phyloP scores from a whole-genome alignment of 2,888 invertebrate genomes.

The Nymphalis urticae region DNA sequence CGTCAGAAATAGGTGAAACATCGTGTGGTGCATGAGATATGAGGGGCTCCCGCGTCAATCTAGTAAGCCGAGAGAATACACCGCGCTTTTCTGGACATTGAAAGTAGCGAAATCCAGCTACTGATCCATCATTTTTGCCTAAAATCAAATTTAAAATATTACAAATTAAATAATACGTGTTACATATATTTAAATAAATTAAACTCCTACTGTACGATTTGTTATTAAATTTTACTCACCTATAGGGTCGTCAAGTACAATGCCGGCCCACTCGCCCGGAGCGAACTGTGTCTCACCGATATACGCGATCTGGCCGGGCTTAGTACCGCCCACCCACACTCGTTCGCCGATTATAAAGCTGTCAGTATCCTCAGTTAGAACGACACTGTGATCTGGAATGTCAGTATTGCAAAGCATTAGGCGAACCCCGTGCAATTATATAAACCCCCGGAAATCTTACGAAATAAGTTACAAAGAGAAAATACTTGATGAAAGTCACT shows the following conservation, averaged over 20 bases:
- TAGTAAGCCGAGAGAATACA: slow-evolving; percentile 94
- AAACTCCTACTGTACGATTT: neutral
- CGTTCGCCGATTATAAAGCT: slow-evolving; percentile 97
- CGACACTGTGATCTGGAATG: slow-evolving; percentile 89
- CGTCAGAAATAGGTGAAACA: slow-evolving; percentile 73
- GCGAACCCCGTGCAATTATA: slow-evolving; percentile 22
- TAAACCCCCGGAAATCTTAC: slow-evolving; percentile 27
- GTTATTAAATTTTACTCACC: slow-evolving; percentile 80
- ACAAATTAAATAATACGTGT: neutral
- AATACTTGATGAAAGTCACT: slow-evolving; percentile 43
- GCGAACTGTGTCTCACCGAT: slow-evolving; percentile 98
- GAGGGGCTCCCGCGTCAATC: slow-evolving; percentile 88
- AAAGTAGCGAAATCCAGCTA: slow-evolving; percentile 95
- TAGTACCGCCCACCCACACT: slow-evolving; percentile 96
- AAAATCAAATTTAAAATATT: slow-evolving; percentile 42
- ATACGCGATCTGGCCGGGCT: slow-evolving; percentile 95
- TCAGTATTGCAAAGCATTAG: slow-evolving; percentile 33
- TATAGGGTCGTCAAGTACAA: slow-evolving; percentile 96
- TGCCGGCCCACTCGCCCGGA: slow-evolving; percentile 98
- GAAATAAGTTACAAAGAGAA: slow-evolving; percentile 28
- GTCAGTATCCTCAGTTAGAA: slow-evolving; percentile 94
- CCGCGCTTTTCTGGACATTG: slow-evolving; percentile 96
- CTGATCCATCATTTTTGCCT: slow-evolving; percentile 99
- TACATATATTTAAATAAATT: neutral
- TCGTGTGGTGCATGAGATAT: slow-evolving; percentile 76